Conservation (phyloP, 2,113 vertebrate species). For the Dromas ardeola region DNA sequence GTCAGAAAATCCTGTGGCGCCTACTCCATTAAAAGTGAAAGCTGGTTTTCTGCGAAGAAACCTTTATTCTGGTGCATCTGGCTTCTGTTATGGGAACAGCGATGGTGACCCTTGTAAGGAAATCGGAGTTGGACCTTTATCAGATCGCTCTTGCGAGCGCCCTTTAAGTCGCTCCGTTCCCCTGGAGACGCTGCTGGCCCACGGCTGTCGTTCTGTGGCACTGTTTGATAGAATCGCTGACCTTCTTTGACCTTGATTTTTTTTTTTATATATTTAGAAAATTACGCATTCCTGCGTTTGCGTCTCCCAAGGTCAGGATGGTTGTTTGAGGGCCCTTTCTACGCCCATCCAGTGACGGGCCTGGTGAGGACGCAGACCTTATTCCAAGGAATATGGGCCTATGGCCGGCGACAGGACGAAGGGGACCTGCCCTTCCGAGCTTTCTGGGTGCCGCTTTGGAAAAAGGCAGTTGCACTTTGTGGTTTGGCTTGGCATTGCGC, state of each 20-base stretch:
- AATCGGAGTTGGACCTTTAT: slow-evolving; percentile 3
- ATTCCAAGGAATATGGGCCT: not conserved
- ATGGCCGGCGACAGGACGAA: not conserved
- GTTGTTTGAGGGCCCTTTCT: not conserved
- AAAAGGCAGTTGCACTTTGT: not conserved
- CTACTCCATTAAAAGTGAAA: not conserved
- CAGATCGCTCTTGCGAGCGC: not conserved
- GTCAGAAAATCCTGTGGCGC: not conserved
- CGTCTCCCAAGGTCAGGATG: not conserved
- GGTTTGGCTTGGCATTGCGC: not conserved
- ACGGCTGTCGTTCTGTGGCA: slow-evolving; percentile 7
- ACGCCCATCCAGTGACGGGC: not conserved
- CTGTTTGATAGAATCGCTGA: slow-evolving; percentile 24
- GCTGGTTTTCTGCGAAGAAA: not conserved
- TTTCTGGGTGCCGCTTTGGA: not conserved
- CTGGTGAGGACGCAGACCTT: not conserved
- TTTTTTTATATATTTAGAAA: slow-evolving; percentile 49
- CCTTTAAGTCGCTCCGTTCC: slow-evolving; percentile 2
- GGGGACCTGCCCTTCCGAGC: not conserved
- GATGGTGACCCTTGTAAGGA: not conserved
- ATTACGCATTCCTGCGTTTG: slow-evolving; percentile 26
- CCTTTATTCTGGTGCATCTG: not conserved
- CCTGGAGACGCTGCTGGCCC: slow-evolving; percentile 20
- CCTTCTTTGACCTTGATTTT: slow-evolving; percentile 44
- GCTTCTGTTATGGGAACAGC: slow-evolving; percentile 1